Evolutionary conservation across 2,888 invertebrate genomes (phyloP), one percentile per base, ranked within the genome.

Genomic region (Beris morrisii): DNA sequence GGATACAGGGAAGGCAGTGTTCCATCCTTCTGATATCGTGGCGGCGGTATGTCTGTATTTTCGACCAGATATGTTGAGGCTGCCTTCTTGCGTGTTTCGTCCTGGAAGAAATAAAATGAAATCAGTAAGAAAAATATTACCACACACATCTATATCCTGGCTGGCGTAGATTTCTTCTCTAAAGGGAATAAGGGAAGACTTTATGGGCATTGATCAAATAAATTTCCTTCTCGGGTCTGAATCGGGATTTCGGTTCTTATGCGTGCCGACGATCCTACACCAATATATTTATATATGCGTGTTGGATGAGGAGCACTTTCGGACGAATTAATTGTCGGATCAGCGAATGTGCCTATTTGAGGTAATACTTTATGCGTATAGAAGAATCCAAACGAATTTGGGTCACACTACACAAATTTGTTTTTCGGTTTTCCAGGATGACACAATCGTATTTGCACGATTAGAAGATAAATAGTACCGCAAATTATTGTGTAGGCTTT

Each of bases 1-100:
- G 81, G 79, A 76, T 80, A 80, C 72, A 82, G 87, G 77, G 88
- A 87, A 59, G 90, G 89, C 71, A 90, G 86, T 46, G 86, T 85
- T 64, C 86, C 85, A 76, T 81, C 81, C 73, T 85, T 84, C 71
- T 85, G 85, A 73, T 85, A 81, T 74, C 85, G 83, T 15, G 85
- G 84, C 73, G 84, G 86, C 43, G 85, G 86, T 76, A 86, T 79
- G 70, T 81, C 81, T 50, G 77, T 74, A 71, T 75, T 80, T 70
- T 81, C 85, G 46, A 84, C 84, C 53, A 86, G 79, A 79, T 86
- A 87, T 4, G 86, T 83, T 71, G 86, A 86, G 46, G 84, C 83
- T 48, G 81, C 80, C 76, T 86, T 89, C 72, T 81, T 81, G 63
- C 81, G 75, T 67, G 80, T 74, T 71, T 81, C 81, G 69, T 81